Percentiles rank a stretch among this genome's conserved stretches.
Evolutionary conservation across 2,113 vertebrate genomes (phyloP).

Genomic region (Caloenas nicobarica): DNA sequence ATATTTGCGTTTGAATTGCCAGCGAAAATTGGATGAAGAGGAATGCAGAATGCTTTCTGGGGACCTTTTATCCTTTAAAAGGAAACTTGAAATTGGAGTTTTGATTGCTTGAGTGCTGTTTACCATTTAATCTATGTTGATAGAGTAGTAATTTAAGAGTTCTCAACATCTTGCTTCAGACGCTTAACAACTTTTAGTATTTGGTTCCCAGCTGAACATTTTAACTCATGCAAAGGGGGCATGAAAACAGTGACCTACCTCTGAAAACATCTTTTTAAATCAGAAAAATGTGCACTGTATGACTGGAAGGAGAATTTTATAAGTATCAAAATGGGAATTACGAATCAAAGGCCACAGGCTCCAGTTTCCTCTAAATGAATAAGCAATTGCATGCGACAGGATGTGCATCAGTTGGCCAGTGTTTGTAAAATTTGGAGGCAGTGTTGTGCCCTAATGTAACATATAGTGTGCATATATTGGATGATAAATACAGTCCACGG

Average conservation of each 20-base stretch:
- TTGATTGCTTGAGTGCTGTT: constrained; percentile 39
- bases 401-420: background rate
- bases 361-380: constrained; percentile 23
- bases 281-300: constrained; percentile 59
- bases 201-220: constrained; percentile 44
- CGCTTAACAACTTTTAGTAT: background rate
- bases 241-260: constrained; percentile 56
- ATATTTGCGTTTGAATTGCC: constrained; percentile 28
- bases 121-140: constrained; percentile 50
- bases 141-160: constrained; percentile 50
- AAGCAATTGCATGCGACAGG: background rate
- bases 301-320: constrained; percentile 28
- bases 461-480: background rate
- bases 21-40: constrained; percentile 19
- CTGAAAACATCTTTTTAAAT: constrained; percentile 67
- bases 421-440: background rate
- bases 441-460: background rate
- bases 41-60: constrained; percentile 46
- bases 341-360: background rate
- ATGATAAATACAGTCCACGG: background rate
- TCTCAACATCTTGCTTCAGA: constrained; percentile 33
- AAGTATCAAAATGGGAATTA: constrained; percentile 42
- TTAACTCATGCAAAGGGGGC: constrained; percentile 32
- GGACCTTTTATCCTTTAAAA: constrained; percentile 52
- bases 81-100: constrained; percentile 52